Evolutionary conservation across 2,888 invertebrate species (phyloP), one percentile per base, ranked within the genome.

Genomic region (Athalia rosae): DNA sequence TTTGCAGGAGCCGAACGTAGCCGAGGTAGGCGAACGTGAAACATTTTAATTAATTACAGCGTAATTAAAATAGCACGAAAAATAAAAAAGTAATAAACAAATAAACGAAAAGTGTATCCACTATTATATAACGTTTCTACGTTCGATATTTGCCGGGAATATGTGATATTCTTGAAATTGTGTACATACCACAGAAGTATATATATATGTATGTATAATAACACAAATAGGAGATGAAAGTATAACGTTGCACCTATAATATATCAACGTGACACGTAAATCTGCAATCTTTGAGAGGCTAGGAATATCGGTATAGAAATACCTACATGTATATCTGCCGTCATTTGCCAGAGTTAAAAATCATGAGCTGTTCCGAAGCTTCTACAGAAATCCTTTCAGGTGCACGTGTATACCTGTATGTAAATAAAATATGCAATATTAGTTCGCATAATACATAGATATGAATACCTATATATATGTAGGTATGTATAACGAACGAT

Each of bases 31-130:
- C 15, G 71, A 58, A 56, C 4, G 56, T 71, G 56, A 71, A 71
- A 58, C 58, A 56, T 71, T 71, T 71, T 71, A 71, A 71, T 71
- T 71, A 71, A 58, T 71, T 71, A 71, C 41, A 71, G 13, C 58
- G 13, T 71, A 71, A 71, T 71, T 71, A 71, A 71, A 58, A 71
- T 71, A 13, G 6, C 6, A 13, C n/a, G 6, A 59, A 59, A 59
- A 59, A 59, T 13, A 63, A 41, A 6, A 58, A 58, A 69, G 64
- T 7, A 5, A 61, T 28, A 64, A 1, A 45, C 8, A 45, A 50
- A 58, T 45, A 13, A 45, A 9, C 56, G 58, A 58, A 58, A 56
- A 71, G 56, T 71, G 71, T 56, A 71, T 71, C 45, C 15, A 28
- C 28, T 28, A 28, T 28, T 28, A 28, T 28, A 28, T 28, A 28